Percentiles rank a stretch among this genome's conserved stretches.
Evolutionary conservation across 2,113 vertebrate genomes (phyloP).

Genomic region (Genyomyrus donnyi): DNA sequence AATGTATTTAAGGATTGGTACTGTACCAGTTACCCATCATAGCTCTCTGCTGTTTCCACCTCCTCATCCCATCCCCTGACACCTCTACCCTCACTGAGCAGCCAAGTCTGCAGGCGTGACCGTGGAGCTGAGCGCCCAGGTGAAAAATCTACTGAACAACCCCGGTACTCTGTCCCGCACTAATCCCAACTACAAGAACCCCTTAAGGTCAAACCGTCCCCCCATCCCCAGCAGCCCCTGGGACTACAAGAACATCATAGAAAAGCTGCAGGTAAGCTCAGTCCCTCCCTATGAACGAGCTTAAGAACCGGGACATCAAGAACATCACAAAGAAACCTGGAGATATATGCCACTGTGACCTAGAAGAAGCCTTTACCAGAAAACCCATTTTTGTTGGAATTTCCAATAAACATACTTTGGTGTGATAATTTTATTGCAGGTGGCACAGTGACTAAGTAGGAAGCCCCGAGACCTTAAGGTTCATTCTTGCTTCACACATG

Average conservation of each 20-base stretch:
- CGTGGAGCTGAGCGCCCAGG: constrained; percentile 81
- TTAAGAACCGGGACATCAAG: not conserved
- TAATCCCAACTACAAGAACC: constrained; percentile 69
- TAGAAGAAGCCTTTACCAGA: not conserved
- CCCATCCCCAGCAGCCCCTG: constrained; percentile 75
- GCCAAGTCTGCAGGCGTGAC: constrained; percentile 81
- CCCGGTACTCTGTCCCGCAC: constrained; percentile 62
- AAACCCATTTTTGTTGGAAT: not conserved
- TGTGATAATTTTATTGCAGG: not conserved
- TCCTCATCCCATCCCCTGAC: not conserved
- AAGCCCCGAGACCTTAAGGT: not conserved
- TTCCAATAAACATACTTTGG: not conserved
- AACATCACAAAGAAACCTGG: not conserved
- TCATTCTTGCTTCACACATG: not conserved
- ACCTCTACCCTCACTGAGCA: constrained; percentile 35
- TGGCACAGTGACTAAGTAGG: not conserved
- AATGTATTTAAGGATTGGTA: not conserved
- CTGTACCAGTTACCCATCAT: not conserved
- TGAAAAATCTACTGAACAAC: constrained; percentile 72
- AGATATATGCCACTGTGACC: not conserved
- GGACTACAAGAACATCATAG: constrained; percentile 98
- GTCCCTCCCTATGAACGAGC: not conserved
- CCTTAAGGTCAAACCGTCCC: constrained; percentile 53
- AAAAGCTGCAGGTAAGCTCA: constrained; percentile 82
- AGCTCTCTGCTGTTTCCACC: not conserved